Conservation (phyloP, 2,113 vertebrate genomes). For the Hyperopisus bebe region DNA sequence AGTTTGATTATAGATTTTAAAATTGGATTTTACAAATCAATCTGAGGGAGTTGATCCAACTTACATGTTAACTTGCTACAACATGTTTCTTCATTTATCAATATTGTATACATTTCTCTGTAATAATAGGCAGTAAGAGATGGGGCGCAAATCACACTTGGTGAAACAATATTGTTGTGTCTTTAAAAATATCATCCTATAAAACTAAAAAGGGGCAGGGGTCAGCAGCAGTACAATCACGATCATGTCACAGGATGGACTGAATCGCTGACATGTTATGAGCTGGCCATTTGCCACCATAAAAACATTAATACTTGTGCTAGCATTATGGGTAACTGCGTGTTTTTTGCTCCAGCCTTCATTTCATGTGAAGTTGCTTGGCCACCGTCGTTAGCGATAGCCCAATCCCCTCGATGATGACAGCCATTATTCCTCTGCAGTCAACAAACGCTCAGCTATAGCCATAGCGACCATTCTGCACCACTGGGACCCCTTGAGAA, state of each 20-base stretch:
- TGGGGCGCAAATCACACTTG: background rate
- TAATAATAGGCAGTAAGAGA: background rate
- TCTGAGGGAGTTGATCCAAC: background rate
- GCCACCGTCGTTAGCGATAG: background rate
- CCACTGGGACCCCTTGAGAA: background rate
- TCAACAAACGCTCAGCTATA: background rate
- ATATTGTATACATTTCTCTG: background rate
- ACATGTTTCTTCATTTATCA: background rate
- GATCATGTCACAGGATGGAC: background rate
- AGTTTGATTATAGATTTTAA: background rate
- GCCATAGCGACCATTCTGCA: background rate
- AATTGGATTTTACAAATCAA: background rate
- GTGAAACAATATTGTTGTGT: background rate
- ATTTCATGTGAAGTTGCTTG: background rate
- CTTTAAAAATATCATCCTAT: background rate
- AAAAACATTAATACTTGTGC: background rate
- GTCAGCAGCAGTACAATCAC: background rate
- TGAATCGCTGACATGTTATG: background rate
- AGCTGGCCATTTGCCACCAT: background rate
- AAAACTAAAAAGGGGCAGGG: background rate
- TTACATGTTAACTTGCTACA: background rate
- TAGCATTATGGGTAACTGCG: background rate
- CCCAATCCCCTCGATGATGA: background rate
- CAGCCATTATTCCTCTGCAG: background rate
- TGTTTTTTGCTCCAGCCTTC: background rate